A percentile compares a stretch with the other conserved stretches of the same genome.
Conservation (phyloP, 2,113 vertebrate genomes). For the Sturnus vulgaris region DNA sequence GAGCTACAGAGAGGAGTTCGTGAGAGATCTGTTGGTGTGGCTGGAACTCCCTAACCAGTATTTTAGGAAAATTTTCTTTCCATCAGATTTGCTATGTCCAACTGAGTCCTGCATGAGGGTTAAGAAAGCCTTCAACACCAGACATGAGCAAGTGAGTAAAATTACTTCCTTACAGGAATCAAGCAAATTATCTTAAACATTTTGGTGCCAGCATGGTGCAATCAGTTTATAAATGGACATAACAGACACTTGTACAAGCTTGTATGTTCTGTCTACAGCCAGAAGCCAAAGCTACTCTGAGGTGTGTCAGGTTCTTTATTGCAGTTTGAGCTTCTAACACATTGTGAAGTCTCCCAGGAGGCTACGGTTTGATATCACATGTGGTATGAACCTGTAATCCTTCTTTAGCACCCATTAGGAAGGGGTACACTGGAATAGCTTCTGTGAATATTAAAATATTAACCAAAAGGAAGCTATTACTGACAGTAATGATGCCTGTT, state of each 20-base stretch:
- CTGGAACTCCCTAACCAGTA: neutral
- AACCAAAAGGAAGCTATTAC: neutral
- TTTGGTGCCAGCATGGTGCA: neutral
- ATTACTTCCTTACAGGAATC: neutral
- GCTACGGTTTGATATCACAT: neutral
- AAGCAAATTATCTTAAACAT: neutral
- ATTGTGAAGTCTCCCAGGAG: neutral
- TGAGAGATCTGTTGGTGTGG: neutral
- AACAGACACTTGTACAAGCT: neutral
- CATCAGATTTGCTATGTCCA: neutral
- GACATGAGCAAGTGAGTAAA: neutral
- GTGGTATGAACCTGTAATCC: neutral
- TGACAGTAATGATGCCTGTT: neutral
- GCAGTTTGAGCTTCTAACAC: neutral
- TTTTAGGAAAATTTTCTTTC: neutral
- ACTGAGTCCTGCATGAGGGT: neutral
- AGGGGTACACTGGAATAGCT: neutral
- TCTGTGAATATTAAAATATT: neutral
- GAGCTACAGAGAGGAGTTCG: neutral
- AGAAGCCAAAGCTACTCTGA: neutral
- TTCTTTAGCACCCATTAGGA: neutral
- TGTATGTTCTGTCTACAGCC: neutral
- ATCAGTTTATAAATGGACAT: neutral
- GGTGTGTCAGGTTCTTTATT: neutral
- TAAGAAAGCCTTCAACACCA: neutral